These are phyloP conservation scores for Mesitornis unicolor DNA, from an alignment of 2,113 vertebrate genomes.

Conservation along the genomic window DNA sequence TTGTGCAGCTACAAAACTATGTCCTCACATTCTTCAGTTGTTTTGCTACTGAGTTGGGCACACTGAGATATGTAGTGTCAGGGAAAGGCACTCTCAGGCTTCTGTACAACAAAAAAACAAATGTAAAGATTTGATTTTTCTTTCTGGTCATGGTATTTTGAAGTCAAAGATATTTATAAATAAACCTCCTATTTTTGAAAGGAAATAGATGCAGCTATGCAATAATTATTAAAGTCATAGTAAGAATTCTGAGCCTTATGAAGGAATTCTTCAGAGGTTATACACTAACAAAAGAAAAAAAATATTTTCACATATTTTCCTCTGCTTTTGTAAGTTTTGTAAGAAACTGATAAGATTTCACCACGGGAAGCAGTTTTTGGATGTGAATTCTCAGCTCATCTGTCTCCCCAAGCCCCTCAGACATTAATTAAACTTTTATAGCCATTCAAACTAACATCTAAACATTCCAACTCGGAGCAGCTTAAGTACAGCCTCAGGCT, in stretches of 20 bases:
- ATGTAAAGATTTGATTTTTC: not conserved
- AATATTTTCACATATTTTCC: not conserved
- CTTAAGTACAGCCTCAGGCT: slow-evolving; percentile 47
- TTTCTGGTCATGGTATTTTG: not conserved
- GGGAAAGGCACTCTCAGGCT: not conserved
- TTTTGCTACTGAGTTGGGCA: not conserved
- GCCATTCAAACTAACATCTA: slow-evolving; percentile 43
- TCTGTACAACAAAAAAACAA: not conserved
- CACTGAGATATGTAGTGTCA: not conserved
- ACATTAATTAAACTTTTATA: slow-evolving; percentile 61
- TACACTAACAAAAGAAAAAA: not conserved
- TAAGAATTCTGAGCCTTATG: not conserved
- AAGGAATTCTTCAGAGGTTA: not conserved
- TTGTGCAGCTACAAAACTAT: not conserved
- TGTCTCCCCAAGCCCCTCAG: slow-evolving; percentile 30
- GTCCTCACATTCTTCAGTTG: not conserved
- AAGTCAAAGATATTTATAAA: not conserved
- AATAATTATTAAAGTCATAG: not conserved
- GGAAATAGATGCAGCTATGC: not conserved
- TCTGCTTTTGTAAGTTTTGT: not conserved
- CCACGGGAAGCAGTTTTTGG: slow-evolving; percentile 51
- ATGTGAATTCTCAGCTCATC: slow-evolving; percentile 49
- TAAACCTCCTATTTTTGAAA: not conserved
- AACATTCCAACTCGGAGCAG: slow-evolving; percentile 19
- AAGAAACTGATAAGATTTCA: not conserved